These are phyloP conservation scores for Formicarius rufipectus DNA, from an alignment of 2,113 vertebrate species.

Conservation along the genomic window DNA sequence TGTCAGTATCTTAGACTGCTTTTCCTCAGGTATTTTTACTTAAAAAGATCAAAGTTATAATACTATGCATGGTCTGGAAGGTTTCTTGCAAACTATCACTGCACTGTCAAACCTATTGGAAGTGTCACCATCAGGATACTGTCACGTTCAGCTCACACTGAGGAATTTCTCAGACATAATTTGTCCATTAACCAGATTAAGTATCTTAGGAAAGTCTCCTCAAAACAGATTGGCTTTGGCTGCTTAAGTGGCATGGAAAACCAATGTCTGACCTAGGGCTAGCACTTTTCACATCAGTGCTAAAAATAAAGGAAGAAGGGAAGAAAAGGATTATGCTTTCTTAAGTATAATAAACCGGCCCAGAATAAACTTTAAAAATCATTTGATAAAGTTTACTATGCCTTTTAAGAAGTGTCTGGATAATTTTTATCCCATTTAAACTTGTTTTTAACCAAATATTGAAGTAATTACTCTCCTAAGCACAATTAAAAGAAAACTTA, in stretches of 20 bases:
- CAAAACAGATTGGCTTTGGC: constrained; percentile 34
- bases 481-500: not conserved
- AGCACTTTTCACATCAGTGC: not conserved
- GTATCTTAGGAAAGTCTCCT: constrained; percentile 31
- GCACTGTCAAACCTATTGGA: not conserved
- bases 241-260: not conserved
- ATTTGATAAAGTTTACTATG: not conserved
- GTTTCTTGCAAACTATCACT: not conserved
- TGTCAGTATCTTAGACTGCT: not conserved
- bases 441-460: not conserved
- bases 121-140: not conserved
- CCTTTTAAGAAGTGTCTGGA: not conserved
- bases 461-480: not conserved
- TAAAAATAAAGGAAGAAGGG: not conserved
- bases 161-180: not conserved
- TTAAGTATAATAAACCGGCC: not conserved
- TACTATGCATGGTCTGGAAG: fast-evolving
- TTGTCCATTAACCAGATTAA: constrained; percentile 49
- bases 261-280: not conserved
- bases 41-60: not conserved
- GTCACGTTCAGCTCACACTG: not conserved
- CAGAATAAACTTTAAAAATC: not conserved
- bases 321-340: not conserved
- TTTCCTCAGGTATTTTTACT: not conserved
- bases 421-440: not conserved